A percentile compares a stretch with the other conserved stretches of the same genome.
These are phyloP conservation scores for Hafferia zeledoni DNA, from an alignment of 2,797 vertebrate genomes.

Conservation along the genomic window DNA sequence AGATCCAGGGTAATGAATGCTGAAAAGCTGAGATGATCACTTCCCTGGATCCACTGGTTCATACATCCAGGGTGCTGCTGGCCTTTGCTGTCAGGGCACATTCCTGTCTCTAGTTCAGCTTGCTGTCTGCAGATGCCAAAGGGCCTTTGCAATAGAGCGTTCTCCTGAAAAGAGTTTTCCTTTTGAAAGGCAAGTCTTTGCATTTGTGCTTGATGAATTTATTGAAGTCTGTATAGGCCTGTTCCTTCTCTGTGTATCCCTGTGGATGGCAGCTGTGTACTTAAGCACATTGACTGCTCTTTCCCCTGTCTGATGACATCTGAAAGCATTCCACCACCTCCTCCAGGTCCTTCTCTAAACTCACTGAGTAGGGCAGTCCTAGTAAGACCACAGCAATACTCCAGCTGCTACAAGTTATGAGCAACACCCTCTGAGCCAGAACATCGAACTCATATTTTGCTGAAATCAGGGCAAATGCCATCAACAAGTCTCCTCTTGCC, in stretches of 20 bases:
- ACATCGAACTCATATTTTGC: not conserved
- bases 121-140: not conserved
- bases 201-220: not conserved
- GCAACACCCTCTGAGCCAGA: not conserved
- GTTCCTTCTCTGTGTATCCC: not conserved
- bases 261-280: not conserved
- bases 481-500: not conserved
- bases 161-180: not conserved
- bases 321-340: not conserved
- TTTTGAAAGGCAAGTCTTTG: not conserved
- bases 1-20: not conserved
- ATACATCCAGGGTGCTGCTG: not conserved
- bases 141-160: not conserved
- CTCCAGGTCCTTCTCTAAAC: not conserved
- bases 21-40: not conserved
- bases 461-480: not conserved
- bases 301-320: not conserved
- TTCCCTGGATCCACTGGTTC: not conserved
- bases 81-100: not conserved
- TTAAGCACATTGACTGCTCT: not conserved
- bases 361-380: not conserved
- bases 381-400: not conserved
- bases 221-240: not conserved
- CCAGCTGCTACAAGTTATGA: not conserved
- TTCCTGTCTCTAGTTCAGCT: not conserved